A percentile compares a stretch with the other conserved stretches of the same genome.
Conservation (phyloP, 1,140 invertebrate species). For the Neelides sp. region DNA sequence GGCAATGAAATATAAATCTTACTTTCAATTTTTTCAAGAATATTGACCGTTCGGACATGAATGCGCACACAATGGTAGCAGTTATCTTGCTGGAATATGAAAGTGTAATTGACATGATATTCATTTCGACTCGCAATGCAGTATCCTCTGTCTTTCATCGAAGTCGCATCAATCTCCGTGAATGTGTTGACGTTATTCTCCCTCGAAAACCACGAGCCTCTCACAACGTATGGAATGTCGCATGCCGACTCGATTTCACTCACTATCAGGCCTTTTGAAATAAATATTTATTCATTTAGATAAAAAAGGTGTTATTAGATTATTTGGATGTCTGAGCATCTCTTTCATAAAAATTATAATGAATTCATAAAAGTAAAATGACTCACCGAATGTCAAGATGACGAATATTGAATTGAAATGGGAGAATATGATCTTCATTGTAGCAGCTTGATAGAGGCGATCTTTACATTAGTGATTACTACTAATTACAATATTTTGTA, state of each 20-base stretch:
- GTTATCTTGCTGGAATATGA: constrained; percentile 53
- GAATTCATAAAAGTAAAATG: too few relatives aligned
- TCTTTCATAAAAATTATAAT: too few relatives aligned
- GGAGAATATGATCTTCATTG: too few relatives aligned
- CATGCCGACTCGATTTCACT: constrained; percentile 33
- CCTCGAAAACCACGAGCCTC: constrained; percentile 81
- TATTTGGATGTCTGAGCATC: too few relatives aligned
- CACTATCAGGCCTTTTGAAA: too few relatives aligned
- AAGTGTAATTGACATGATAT: constrained; percentile 69
- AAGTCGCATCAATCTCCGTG: constrained; percentile 64
- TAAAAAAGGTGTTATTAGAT: too few relatives aligned
- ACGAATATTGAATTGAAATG: too few relatives aligned
- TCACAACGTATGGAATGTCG: constrained; percentile 56
- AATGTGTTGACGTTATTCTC: constrained; percentile 70
- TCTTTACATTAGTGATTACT: too few relatives aligned
- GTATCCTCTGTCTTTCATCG: constrained; percentile 55
- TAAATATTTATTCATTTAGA: too few relatives aligned
- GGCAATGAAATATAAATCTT: constrained; percentile 33
- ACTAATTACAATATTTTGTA: too few relatives aligned
- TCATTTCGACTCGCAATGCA: constrained; percentile 59
- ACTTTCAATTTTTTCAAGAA: constrained; percentile 78
- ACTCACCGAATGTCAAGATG: too few relatives aligned
- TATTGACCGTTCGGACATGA: constrained; percentile 72
- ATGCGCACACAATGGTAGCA: constrained; percentile 79
- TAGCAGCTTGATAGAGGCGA: too few relatives aligned